Percentiles rank a stretch among this genome's conserved stretches.
Evolutionary conservation across 2,113 vertebrate genomes (phyloP).

Genomic region (Monopterus albus): DNA sequence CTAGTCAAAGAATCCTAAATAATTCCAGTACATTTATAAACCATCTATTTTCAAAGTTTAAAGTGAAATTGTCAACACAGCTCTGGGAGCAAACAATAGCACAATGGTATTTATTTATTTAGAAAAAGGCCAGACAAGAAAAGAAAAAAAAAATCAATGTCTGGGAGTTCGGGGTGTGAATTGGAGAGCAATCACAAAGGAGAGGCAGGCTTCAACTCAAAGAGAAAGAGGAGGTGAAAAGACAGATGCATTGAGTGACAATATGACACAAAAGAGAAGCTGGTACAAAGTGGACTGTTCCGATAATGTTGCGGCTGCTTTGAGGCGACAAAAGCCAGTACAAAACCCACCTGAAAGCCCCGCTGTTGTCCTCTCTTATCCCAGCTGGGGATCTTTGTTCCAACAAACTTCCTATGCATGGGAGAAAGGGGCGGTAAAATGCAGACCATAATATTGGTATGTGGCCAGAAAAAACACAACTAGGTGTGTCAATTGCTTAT

Average conservation of each 20-base stretch:
- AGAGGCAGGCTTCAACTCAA: constrained; percentile 51
- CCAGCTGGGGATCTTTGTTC: constrained; percentile 66
- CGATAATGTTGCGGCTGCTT: constrained; percentile 63
- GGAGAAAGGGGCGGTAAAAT: constrained; percentile 35
- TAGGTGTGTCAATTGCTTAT: constrained; percentile 44
- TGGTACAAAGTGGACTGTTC: constrained; percentile 66
- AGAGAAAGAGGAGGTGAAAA: constrained; percentile 40
- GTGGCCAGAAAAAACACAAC: constrained; percentile 10
- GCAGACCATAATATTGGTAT: constrained; percentile 41
- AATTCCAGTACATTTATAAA: constrained; percentile 10
- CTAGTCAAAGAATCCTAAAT: constrained; percentile 36
- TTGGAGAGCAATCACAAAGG: constrained; percentile 65
- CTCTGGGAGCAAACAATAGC: constrained; percentile 55
- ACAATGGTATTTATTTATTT: constrained; percentile 64
- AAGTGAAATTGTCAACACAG: constrained; percentile 58
- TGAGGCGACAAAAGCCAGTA: constrained; percentile 61
- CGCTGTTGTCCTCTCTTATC: constrained; percentile 68
- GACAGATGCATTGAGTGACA: constrained; percentile 60
- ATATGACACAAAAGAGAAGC: constrained; percentile 63
- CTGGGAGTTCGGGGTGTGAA: constrained; percentile 46
- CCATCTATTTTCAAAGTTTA: constrained; percentile 58
- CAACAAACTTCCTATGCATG: constrained; percentile 51
- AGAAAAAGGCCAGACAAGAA: constrained; percentile 61
- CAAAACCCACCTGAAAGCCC: constrained; percentile 68
- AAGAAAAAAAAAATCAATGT: constrained; percentile 60